phyloP scores from a whole-genome alignment of 2,888 invertebrate genomes.

The Diplolepis rosae region DNA sequence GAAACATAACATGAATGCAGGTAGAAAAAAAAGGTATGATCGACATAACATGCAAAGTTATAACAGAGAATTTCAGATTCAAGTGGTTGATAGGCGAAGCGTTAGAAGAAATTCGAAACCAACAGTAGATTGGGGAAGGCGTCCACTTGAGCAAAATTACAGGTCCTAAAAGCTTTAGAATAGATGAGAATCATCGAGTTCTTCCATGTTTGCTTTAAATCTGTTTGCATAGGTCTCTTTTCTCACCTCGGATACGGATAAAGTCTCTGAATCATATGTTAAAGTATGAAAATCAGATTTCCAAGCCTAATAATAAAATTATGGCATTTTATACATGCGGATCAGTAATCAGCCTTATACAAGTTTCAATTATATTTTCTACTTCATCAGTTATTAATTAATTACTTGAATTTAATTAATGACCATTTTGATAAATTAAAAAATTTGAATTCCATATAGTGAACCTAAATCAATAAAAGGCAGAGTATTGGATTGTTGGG shows the following conservation, averaged over 20 bases:
- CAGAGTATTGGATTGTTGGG: too few relatives aligned
- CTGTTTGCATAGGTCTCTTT: background rate
- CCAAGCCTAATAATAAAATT: too few relatives aligned
- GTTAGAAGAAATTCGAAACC: slow-evolving; percentile 1
- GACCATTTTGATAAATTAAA: too few relatives aligned
- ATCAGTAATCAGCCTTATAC: too few relatives aligned
- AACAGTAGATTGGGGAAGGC: background rate
- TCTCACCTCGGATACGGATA: background rate
- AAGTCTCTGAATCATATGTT: background rate
- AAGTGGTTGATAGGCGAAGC: background rate
- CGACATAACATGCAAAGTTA: background rate
- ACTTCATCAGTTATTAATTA: too few relatives aligned
- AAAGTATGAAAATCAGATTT: too few relatives aligned
- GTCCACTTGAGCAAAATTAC: background rate
- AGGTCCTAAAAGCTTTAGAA: background rate
- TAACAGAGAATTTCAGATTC: background rate
- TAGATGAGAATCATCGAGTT: background rate
- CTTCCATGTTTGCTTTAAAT: background rate
- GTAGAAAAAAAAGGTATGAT: background rate
- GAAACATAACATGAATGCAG: too few relatives aligned
- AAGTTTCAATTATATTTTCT: too few relatives aligned
- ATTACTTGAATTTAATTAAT: too few relatives aligned
- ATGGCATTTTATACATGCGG: too few relatives aligned
- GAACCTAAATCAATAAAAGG: too few relatives aligned
- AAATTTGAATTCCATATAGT: too few relatives aligned